Evolutionary conservation across 1,140 invertebrate species (phyloP).

Genomic region (Orchesella cincta): DNA sequence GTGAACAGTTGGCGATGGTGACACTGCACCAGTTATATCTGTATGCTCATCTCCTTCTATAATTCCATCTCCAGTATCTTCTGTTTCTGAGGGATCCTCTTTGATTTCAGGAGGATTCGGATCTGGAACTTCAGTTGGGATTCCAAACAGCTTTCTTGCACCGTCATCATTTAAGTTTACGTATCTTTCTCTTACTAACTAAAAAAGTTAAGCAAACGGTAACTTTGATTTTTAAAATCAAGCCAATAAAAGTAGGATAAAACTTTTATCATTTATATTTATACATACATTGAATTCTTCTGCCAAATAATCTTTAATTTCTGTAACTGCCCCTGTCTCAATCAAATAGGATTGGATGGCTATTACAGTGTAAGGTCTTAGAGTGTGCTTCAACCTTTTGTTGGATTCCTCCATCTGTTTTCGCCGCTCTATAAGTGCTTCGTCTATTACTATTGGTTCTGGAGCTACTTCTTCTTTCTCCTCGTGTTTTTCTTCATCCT

Average conservation of each 20-base stretch:
- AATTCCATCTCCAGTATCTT: background rate
- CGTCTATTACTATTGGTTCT: slow-evolving; percentile 3
- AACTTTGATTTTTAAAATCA: background rate
- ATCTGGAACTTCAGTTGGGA: slow-evolving; percentile 46
- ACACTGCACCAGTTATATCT: background rate
- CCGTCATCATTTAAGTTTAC: slow-evolving; percentile 43
- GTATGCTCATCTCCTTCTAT: background rate
- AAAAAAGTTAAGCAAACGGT: background rate
- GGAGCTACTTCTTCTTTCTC: background rate
- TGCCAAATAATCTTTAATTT: slow-evolving; percentile 44
- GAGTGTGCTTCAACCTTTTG: slow-evolving; percentile 35
- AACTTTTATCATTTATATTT: background rate
- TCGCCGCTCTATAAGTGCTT: slow-evolving; percentile 24
- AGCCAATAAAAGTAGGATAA: background rate
- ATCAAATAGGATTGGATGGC: slow-evolving; percentile 40
- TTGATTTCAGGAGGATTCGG: slow-evolving; percentile 22
- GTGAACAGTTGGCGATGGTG: background rate
- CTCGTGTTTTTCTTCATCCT: background rate
- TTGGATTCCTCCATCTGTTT: slow-evolving; percentile 38
- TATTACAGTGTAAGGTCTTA: slow-evolving; percentile 41
- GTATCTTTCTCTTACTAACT: slow-evolving; percentile 17
- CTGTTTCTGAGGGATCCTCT: background rate
- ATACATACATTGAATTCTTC: slow-evolving; percentile 45
- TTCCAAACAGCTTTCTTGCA: slow-evolving; percentile 44
- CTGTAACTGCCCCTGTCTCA: slow-evolving; percentile 49